Conservation (phyloP, 2,797 vertebrate genomes). For the Brotula barbata region DNA sequence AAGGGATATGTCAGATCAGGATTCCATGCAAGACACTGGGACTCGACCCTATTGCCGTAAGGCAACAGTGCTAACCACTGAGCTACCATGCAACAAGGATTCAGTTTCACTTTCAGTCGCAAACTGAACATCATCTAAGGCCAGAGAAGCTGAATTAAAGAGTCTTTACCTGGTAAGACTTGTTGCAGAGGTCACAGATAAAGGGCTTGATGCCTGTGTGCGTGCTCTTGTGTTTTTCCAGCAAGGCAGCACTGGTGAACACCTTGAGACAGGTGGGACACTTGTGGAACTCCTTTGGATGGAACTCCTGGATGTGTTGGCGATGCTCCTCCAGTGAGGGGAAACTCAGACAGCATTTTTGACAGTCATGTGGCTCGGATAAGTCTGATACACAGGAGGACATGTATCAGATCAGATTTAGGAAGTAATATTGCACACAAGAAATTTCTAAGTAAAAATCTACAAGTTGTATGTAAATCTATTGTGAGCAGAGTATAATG, state of each 20-base stretch:
- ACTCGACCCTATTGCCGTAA: too few relatives aligned
- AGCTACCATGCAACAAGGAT: too few relatives aligned
- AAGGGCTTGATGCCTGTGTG: slow-evolving; percentile 86
- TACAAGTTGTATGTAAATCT: too few relatives aligned
- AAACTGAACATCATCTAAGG: background rate
- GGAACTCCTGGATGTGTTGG: slow-evolving; percentile 83
- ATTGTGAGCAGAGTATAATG: too few relatives aligned
- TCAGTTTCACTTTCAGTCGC: too few relatives aligned
- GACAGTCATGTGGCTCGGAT: slow-evolving; percentile 87
- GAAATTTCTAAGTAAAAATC: too few relatives aligned
- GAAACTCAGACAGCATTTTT: slow-evolving; percentile 91
- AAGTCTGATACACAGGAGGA: slow-evolving; percentile 71
- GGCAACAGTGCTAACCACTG: too few relatives aligned
- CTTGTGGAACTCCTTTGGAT: slow-evolving; percentile 86
- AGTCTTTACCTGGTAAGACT: slow-evolving; percentile 87
- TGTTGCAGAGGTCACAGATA: slow-evolving; percentile 88
- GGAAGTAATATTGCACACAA: too few relatives aligned
- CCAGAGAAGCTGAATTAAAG: accelerated
- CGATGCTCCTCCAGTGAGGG: slow-evolving; percentile 85
- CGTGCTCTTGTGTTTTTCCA: slow-evolving; percentile 84
- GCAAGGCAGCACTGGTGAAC: slow-evolving; percentile 80
- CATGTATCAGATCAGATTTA: too few relatives aligned
- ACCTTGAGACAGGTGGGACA: slow-evolving; percentile 85
- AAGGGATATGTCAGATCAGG: background rate
- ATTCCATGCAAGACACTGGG: background rate